Evolutionary conservation across 2,797 vertebrate genomes (phyloP).

Genomic region (Pseudochirops cupreus): DNA sequence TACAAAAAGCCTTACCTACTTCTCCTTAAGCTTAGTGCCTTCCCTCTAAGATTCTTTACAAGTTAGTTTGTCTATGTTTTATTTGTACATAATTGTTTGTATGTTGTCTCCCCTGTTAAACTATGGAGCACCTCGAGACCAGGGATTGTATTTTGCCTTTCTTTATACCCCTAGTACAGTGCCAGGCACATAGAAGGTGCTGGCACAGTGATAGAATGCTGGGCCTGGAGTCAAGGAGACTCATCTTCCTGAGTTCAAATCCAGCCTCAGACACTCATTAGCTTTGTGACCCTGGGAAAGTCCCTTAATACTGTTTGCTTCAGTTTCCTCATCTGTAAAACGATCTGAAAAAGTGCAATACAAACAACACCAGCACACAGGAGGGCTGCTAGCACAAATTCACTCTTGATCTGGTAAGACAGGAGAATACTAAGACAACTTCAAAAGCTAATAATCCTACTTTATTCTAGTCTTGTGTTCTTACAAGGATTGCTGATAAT

Average conservation of each 20-base stretch:
- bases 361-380: too few species aligned
- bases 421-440: too few species aligned
- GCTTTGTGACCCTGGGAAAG: background rate
- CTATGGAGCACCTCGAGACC: background rate
- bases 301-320: background rate
- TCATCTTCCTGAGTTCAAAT: background rate
- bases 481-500: too few species aligned
- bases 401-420: too few species aligned
- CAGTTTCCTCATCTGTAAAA: background rate
- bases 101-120: background rate
- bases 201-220: background rate
- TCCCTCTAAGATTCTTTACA: background rate
- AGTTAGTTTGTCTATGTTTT: background rate
- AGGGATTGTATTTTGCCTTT: background rate
- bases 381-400: too few species aligned
- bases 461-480: too few species aligned
- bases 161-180: background rate
- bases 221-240: background rate
- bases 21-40: background rate
- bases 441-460: too few species aligned
- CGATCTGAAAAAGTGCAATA: background rate
- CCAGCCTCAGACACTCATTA: background rate
- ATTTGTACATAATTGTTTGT: background rate
- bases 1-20: background rate
- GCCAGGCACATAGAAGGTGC: background rate